Evolutionary conservation across 2,888 invertebrate species (phyloP).

Genomic region (Xylocampa areola): DNA sequence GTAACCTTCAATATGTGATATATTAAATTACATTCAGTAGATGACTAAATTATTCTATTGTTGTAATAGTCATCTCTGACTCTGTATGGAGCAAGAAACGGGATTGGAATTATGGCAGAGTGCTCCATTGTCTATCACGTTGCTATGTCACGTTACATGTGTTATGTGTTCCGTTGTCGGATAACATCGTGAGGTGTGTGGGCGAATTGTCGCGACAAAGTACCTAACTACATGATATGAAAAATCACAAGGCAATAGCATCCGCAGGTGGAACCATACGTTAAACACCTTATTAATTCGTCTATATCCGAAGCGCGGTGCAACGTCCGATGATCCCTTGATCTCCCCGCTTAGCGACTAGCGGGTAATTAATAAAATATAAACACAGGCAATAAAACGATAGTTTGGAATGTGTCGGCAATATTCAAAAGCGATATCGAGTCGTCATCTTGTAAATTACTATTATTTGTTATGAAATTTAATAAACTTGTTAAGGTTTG

Average conservation of each 20-base stretch:
- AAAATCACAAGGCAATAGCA: constrained; percentile 25
- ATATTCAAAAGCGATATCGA: constrained; percentile 83
- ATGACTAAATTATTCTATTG: constrained; percentile 74
- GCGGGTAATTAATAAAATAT: constrained; percentile 82
- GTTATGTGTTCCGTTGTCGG: constrained; percentile 71
- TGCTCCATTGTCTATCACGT: constrained; percentile 79
- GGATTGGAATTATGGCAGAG: constrained; percentile 73
- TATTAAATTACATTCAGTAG: constrained; percentile 64
- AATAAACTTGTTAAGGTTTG: constrained; percentile 89
- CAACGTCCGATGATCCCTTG: constrained; percentile 59
- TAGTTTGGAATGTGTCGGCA: constrained; percentile 83
- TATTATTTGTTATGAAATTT: constrained; percentile 88
- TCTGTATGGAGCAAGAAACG: constrained; percentile 66
- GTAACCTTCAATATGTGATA: constrained; percentile 64
- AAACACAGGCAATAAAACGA: constrained; percentile 82
- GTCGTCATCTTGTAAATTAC: constrained; percentile 87
- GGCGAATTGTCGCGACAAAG: constrained; percentile 69
- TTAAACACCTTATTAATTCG: constrained; percentile 52
- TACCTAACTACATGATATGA: constrained; percentile 36
- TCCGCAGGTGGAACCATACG: constrained; percentile 46
- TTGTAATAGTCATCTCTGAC: constrained; percentile 73
- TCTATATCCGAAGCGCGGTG: constrained; percentile 47
- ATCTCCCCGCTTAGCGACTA: constrained; percentile 63
- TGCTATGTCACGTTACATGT: constrained; percentile 81
- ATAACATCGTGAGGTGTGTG: constrained; percentile 63